A percentile compares a stretch with the other conserved stretches of the same genome.
Conservation (phyloP, 2,888 invertebrate species). For the Macrophya annulata region DNA sequence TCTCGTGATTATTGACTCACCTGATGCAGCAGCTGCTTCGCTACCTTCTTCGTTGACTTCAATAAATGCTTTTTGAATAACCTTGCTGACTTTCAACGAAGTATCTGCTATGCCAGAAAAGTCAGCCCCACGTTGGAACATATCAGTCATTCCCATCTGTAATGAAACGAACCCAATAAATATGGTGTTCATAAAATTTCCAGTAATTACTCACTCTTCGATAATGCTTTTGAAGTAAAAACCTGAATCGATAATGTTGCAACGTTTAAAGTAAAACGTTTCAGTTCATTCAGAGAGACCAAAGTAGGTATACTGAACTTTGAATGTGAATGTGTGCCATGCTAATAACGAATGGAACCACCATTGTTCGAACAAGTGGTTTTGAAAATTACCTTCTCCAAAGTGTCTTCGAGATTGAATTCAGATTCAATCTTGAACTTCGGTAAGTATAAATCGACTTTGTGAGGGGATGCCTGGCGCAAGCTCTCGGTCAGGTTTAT, state of each 20-base stretch:
- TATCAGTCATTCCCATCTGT: conserved; percentile 3
- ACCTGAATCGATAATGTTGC: no score
- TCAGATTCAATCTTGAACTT: conserved; percentile 89
- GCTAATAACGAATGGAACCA: background rate
- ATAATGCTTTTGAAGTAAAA: no score
- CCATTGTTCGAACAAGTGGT: background rate
- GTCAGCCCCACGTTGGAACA: background rate
- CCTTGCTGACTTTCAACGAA: conserved; percentile 84
- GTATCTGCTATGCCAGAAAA: conserved; percentile 80
- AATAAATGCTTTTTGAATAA: conserved; percentile 87
- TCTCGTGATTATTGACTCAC: no score
- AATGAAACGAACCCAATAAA: background rate
- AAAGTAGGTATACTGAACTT: no score
- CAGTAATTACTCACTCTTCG: background rate
- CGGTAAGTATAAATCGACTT: conserved; percentile 86
- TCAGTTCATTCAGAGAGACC: no score
- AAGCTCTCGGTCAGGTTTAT: no score
- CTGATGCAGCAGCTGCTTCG: no score
- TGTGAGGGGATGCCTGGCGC: conserved; percentile 68
- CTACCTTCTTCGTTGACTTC: no score
- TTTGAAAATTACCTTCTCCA: conserved; percentile 82
- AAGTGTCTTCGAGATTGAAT: conserved; percentile 82
- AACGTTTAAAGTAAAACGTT: no score
- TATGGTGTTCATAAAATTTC: background rate
- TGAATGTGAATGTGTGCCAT: background rate